Percentiles rank a stretch among this genome's conserved stretches.
Evolutionary conservation across 1,140 invertebrate genomes (phyloP).

Genomic region (Leucophenga varia): DNA sequence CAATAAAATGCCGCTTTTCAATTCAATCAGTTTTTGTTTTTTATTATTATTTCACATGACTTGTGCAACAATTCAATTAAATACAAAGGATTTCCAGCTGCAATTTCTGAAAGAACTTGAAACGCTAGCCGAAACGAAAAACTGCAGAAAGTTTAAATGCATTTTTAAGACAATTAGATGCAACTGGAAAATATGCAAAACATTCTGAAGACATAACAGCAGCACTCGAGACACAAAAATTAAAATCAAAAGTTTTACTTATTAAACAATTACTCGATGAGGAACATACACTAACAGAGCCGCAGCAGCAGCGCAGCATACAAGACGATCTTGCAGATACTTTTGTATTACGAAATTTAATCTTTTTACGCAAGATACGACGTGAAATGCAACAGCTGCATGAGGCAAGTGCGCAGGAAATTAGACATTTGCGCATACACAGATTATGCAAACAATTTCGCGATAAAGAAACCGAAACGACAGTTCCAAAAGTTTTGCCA

Average conservation of each 20-base stretch:
- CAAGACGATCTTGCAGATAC: slow-evolving; percentile 23
- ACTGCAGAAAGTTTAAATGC: slow-evolving; percentile 25
- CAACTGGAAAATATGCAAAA: slow-evolving; percentile 17
- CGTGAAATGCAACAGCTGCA: slow-evolving; percentile 15
- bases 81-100: slow-evolving; percentile 31
- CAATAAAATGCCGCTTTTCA: no score
- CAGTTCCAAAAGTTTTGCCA: neutral
- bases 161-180: slow-evolving; percentile 22
- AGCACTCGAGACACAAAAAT: slow-evolving; percentile 7
- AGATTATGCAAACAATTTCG: slow-evolving; percentile 37
- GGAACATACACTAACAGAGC: no score
- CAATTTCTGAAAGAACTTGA: slow-evolving; percentile 24
- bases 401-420: slow-evolving; percentile 36
- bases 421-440: slow-evolving; percentile 40
- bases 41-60: no score
- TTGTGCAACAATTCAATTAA: slow-evolving; percentile 11
- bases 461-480: no score
- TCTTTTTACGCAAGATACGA: slow-evolving; percentile 34
- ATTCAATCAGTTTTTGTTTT: no score
- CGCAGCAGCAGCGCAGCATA: slow-evolving; percentile 4
- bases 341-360: slow-evolving; percentile 33
- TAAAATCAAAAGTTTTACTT: slow-evolving; percentile 33
- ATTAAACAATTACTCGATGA: slow-evolving; percentile 41
- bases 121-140: slow-evolving; percentile 16
- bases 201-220: slow-evolving; percentile 17